Evolutionary conservation across 2,888 invertebrate genomes (phyloP).

Genomic region (Drosophila tripunctata): DNA sequence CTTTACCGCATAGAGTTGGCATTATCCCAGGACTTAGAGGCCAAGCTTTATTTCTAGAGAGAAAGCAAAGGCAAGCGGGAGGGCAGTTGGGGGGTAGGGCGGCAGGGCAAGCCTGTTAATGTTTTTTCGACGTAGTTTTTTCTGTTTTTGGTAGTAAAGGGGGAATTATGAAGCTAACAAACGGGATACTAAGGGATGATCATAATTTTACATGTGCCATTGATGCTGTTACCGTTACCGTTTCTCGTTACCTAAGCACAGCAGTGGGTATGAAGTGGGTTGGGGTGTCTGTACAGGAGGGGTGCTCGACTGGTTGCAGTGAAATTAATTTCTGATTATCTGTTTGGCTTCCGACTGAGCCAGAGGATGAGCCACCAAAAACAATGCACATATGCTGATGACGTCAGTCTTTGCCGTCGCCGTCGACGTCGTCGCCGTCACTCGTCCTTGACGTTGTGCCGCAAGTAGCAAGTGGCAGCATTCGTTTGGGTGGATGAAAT

Average conservation of each 20-base stretch:
- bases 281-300: neutral
- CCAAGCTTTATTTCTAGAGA: neutral
- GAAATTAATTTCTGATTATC: conserved; percentile 84
- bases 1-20: conserved; percentile 43
- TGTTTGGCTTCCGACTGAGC: conserved; percentile 66
- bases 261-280: conserved; percentile 45
- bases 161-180: conserved; percentile 76
- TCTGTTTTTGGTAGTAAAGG: conserved; percentile 9
- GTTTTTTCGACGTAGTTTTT: conserved; percentile 28
- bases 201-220: conserved; percentile 75
- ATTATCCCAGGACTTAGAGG: conserved; percentile 51
- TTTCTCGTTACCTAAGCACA: conserved; percentile 42
- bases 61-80: neutral
- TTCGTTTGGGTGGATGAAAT: conserved; percentile 60
- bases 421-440: conserved; percentile 30
- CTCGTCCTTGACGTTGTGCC: conserved; percentile 71
- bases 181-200: conserved; percentile 81
- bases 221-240: conserved; percentile 36
- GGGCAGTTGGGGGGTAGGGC: neutral
- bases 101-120: conserved; percentile 51
- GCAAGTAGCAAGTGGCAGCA: conserved; percentile 62
- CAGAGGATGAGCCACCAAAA: conserved; percentile 29
- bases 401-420: conserved; percentile 43
- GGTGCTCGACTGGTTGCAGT: conserved; percentile 61
- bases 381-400: conserved; percentile 75